Conservation (phyloP, 2,888 invertebrate species). For the Metalampra italica region DNA sequence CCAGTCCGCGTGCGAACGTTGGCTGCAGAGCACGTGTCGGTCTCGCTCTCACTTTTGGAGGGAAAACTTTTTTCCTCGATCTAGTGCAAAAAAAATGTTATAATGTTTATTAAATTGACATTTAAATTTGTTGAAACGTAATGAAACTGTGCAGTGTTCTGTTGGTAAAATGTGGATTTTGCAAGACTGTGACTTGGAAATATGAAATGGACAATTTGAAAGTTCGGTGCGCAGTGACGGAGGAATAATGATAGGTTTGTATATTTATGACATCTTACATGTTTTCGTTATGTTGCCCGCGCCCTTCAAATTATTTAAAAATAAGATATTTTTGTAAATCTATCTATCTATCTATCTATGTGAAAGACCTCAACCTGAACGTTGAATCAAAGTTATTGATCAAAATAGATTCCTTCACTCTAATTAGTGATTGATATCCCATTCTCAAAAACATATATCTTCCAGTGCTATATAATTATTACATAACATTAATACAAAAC, state of each 20-base stretch:
- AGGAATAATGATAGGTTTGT: conserved; percentile 55
- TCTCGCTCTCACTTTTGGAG: conserved; percentile 32
- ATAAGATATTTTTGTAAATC: conserved; percentile 1
- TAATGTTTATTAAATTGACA: neutral
- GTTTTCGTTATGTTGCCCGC: too few relatives aligned
- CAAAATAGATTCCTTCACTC: neutral
- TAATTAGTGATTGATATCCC: too few relatives aligned
- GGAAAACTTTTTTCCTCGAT: conserved; percentile 55
- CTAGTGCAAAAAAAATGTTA: conserved; percentile 1
- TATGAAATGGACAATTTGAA: conserved; percentile 18
- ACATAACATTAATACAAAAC: too few relatives aligned
- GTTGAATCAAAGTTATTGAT: conserved; percentile 2
- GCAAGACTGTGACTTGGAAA: conserved; percentile 18
- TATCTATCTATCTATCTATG: too few relatives aligned
- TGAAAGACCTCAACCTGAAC: too few relatives aligned
- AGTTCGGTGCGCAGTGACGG: conserved; percentile 27
- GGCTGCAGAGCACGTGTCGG: conserved; percentile 32
- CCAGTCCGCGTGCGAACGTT: conserved; percentile 42
- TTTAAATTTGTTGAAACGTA: conserved; percentile 12
- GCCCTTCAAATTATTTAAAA: neutral
- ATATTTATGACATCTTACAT: too few relatives aligned
- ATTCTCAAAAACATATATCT: too few relatives aligned
- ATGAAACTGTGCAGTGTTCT: conserved; percentile 40
- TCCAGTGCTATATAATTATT: too few relatives aligned
- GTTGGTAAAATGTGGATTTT: conserved; percentile 23